Evolutionary conservation across 2,888 invertebrate genomes (phyloP).

Genomic region (Pachliopta kotzebuea): DNA sequence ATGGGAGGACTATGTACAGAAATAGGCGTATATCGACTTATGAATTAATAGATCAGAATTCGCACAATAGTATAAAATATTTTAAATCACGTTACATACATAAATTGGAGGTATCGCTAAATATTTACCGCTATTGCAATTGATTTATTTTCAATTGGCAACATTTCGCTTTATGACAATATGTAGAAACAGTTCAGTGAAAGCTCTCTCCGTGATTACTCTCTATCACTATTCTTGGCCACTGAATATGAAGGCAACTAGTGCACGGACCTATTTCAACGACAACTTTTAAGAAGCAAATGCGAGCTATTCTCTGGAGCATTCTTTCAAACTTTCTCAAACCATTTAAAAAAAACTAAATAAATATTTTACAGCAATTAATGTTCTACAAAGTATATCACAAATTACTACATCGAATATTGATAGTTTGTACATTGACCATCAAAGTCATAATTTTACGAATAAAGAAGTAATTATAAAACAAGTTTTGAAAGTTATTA

Average conservation of each 20-base stretch:
- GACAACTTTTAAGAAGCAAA: conserved; percentile 20
- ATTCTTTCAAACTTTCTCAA: neutral
- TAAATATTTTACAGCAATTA: too few species aligned
- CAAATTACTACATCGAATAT: too few species aligned
- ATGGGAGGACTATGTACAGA: too few species aligned
- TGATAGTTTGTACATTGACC: too few species aligned
- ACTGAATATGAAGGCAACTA: conserved; percentile 19
- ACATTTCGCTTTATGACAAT: neutral
- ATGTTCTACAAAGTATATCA: too few species aligned
- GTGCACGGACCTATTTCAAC: conserved; percentile 20
- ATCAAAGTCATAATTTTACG: too few species aligned
- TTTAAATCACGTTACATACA: too few species aligned
- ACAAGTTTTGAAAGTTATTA: too few species aligned
- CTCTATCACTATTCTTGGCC: conserved; percentile 15
- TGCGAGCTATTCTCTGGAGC: neutral
- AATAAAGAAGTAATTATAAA: too few species aligned
- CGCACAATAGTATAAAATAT: too few species aligned
- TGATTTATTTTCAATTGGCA: neutral
- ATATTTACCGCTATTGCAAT: neutral
- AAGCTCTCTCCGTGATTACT: conserved; percentile 20
- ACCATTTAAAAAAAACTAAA: neutral
- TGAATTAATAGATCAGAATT: too few species aligned
- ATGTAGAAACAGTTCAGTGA: conserved; percentile 3
- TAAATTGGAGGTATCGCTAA: neutral
- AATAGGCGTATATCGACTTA: too few species aligned